Evolutionary conservation across 1,140 invertebrate genomes (phyloP).

Genomic region (Scaptomyza hsui): DNA sequence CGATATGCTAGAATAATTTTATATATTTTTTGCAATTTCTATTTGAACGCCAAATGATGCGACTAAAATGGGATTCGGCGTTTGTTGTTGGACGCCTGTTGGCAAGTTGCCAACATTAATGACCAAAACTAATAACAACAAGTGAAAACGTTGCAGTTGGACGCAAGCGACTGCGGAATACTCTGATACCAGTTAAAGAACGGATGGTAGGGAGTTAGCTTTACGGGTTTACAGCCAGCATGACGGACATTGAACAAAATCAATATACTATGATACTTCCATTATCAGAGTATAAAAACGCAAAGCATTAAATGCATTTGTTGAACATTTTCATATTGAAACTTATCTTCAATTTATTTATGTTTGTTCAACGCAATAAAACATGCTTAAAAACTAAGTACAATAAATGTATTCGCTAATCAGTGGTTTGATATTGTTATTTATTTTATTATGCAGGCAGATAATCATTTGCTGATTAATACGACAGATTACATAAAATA

Average conservation of each 20-base stretch:
- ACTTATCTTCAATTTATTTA: conserved; percentile 43
- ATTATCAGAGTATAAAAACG: too few species aligned
- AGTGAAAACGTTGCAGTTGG: too few species aligned
- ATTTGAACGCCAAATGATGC: conserved; percentile 44
- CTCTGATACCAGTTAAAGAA: too few species aligned
- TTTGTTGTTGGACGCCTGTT: conserved; percentile 10
- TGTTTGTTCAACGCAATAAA: conserved; percentile 18
- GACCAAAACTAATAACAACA: conserved; percentile 48
- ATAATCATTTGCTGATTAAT: conserved; percentile 9
- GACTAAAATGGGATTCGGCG: conserved; percentile 31
- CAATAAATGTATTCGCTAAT: conserved; percentile 17
- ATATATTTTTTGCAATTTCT: conserved; percentile 29
- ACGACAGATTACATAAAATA: neutral
- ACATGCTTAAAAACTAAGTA: neutral
- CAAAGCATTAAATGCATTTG: conserved; percentile 35
- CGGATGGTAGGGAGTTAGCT: too few species aligned
- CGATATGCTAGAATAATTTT: conserved; percentile 50
- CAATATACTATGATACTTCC: too few species aligned
- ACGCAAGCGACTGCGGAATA: too few species aligned
- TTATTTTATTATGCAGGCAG: conserved; percentile 11
- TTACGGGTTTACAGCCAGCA: too few species aligned
- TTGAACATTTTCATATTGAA: conserved; percentile 45
- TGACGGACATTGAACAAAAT: too few species aligned
- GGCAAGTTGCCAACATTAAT: conserved; percentile 47
- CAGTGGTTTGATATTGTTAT: conserved; percentile 15